Evolutionary conservation across 1,140 invertebrate species (phyloP), one percentile per base, ranked within the genome.

Genomic region (Drosophila erecta): DNA sequence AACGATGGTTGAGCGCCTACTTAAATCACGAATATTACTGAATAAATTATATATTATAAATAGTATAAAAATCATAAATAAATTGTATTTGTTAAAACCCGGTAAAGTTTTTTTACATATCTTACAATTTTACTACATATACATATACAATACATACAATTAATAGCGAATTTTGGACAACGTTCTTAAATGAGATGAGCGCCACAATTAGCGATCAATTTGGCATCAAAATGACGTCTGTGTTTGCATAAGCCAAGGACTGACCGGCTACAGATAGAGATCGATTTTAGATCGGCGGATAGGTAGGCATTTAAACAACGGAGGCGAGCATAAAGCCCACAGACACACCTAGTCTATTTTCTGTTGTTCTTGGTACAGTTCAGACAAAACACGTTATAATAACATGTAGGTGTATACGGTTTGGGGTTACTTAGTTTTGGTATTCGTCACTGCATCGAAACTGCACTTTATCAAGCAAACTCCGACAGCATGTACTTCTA

Each of bases 341-440:
- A 61, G 58, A 80, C 79, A 41, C 79, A 70, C 79, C 79, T 70
- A 60, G 41, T 8, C 59, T 33, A 70, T 75, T 79, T 69, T 33
- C 50, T 60, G 33, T 59, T 59, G 40, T 43, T 73, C 43, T 70
- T 35, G 35, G n/a, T 38, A 40, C 43, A 24, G 14, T 15, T 55
- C 27, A 2, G 46, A 50, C n/a, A 30, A 14, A 27, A 7, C 24
- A 24, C n/a, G 24, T n/a, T 30, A 30, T 15, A n/a, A 27, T 47
- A 27, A 7, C 24, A 30, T 27, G 35, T 30, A 61, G 41, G n/a
- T n/a, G n/a, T n/a, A n/a, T n/a, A n/a, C n/a, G n/a, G 24, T 14
- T 60, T 30, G n/a, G 37, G 20, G n/a, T 37, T 22, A 37, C 14
- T 27, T 38, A 56, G 49, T 40, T 47, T 27, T 10, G 27, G 27